These are phyloP conservation scores for Hirtodrosophila cameraria DNA, from an alignment of 2,888 invertebrate genomes.

Conservation along the genomic window DNA sequence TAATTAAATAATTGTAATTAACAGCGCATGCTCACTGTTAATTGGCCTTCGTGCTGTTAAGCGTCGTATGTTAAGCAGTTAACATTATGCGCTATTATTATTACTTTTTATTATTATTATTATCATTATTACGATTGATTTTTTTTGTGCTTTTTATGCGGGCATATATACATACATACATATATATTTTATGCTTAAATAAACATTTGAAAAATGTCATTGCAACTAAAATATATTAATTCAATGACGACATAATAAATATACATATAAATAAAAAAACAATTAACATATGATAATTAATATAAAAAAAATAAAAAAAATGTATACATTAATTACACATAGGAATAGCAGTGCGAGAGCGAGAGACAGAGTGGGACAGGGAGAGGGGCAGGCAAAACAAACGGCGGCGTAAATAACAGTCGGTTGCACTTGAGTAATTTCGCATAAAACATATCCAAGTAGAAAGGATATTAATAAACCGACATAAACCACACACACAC, in stretches of 20 bases:
- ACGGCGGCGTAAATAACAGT: constrained; percentile 68
- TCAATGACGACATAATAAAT: too few species aligned
- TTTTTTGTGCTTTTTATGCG: neutral
- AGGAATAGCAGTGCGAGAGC: constrained; percentile 2
- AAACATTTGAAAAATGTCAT: constrained; percentile 58
- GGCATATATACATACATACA: too few species aligned
- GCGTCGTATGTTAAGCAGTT: constrained; percentile 23
- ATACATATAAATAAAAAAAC: too few species aligned
- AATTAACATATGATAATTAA: constrained; percentile 65
- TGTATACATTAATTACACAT: constrained; percentile 25
- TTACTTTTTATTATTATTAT: neutral
- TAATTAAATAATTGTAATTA: constrained; percentile 30
- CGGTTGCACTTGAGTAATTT: constrained; percentile 79
- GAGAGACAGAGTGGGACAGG: too few species aligned
- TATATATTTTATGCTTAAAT: constrained; percentile 54
- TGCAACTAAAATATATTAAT: constrained; percentile 61
- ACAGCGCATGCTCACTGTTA: constrained; percentile 42
- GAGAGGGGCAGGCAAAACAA: constrained; percentile 40
- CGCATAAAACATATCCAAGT: constrained; percentile 77
- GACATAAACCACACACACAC: constrained; percentile 62
- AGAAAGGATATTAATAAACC: constrained; percentile 81
- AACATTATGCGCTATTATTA: constrained; percentile 8
- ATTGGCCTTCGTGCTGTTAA: constrained; percentile 38
- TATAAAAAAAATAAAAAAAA: too few species aligned
- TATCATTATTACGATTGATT: constrained; percentile 10